Evolutionary conservation across 1,140 invertebrate species (phyloP).

Genomic region (Sarcophaga bullata): DNA sequence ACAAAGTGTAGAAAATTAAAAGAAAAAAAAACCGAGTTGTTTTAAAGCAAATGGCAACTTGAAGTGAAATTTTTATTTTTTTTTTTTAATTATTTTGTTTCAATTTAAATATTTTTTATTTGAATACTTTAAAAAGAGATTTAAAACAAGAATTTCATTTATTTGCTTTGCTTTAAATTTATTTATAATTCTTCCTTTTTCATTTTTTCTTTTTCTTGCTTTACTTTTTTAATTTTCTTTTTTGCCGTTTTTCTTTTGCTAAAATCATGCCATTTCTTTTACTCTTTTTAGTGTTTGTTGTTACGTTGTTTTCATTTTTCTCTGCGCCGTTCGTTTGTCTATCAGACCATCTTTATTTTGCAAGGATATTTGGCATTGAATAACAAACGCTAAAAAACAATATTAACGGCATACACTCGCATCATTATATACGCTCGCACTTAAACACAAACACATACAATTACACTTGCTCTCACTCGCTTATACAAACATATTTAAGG

Average conservation of each 20-base stretch:
- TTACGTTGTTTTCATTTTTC: background rate
- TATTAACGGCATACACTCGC: background rate
- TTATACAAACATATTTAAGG: background rate
- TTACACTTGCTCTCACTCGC: background rate
- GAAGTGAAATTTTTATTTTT: no score
- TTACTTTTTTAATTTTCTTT: constrained; percentile 20
- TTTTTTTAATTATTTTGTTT: no score
- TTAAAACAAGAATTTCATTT: no score
- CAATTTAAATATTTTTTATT: no score
- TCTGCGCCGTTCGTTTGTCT: background rate
- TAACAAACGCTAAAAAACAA: constrained; percentile 22
- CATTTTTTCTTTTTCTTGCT: constrained; percentile 5
- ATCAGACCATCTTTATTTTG: constrained; percentile 30
- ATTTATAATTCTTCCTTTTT: background rate
- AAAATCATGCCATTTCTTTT: constrained; percentile 33
- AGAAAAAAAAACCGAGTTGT: no score
- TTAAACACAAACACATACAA: background rate
- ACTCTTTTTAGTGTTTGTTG: background rate
- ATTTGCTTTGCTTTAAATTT: background rate
- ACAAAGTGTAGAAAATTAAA: no score
- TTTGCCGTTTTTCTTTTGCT: background rate
- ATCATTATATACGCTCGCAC: background rate
- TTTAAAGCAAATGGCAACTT: no score
- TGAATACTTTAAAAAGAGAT: no score
- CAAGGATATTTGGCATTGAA: constrained; percentile 40